Evolutionary conservation across 2,113 vertebrate species (phyloP).

Genomic region (Chitala chitala): DNA sequence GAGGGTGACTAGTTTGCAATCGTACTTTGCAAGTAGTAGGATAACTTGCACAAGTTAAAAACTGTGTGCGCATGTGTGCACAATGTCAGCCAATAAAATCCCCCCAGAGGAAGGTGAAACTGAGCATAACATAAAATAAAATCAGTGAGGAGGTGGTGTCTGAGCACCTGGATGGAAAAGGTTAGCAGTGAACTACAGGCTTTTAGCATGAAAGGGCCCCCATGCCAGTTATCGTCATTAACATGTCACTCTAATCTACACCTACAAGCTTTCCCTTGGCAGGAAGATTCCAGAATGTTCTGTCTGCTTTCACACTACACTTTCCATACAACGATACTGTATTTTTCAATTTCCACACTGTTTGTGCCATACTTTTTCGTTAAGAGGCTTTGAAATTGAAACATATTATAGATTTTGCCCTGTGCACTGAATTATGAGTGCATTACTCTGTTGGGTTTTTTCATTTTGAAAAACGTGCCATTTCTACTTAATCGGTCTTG

Average conservation of each 20-base stretch:
- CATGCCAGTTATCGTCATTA: not conserved
- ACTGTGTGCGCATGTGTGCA: not conserved
- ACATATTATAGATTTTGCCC: not conserved
- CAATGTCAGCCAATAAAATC: not conserved
- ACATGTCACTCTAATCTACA: not conserved
- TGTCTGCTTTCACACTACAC: not conserved
- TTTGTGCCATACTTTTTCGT: not conserved
- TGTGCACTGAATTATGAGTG: not conserved
- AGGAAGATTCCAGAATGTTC: not conserved
- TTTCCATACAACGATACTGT: not conserved
- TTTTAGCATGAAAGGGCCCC: not conserved
- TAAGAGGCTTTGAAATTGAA: too few species aligned
- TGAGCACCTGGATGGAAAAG: not conserved
- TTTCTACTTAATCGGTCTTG: not conserved
- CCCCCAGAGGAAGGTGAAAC: not conserved
- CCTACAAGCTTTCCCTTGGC: not conserved
- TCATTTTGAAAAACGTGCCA: not conserved
- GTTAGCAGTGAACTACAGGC: too few species aligned
- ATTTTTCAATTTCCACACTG: not conserved
- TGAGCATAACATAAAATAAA: too few species aligned
- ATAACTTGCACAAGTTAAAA: not conserved
- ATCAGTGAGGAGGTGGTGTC: too few species aligned
- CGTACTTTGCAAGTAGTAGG: too few species aligned
- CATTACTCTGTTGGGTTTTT: not conserved
- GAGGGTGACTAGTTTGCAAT: too few species aligned